Evolutionary conservation across 1,140 invertebrate genomes (phyloP), one percentile per base, ranked within the genome.

Genomic region (Trichoplusia ni): DNA sequence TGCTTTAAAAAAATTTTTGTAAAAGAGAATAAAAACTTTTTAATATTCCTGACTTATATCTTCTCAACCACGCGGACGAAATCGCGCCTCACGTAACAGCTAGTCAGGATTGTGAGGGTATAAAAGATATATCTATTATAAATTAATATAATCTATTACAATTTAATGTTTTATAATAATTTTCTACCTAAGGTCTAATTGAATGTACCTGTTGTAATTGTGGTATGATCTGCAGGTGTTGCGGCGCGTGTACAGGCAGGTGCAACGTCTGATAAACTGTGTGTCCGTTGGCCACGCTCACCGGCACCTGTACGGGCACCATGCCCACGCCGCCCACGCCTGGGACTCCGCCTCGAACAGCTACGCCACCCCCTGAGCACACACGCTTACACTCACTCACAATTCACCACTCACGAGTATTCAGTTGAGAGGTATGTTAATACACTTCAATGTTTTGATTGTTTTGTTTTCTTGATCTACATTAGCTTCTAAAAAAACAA

Each of bases 261-360:
- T 98, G 97, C 0, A 98, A 94, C 0, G 97, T 98, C 81, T 98
- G 97, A 82, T 97, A 97, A 51, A 98, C 94, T 0, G 97, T 98
- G 86, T 98, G 97, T 0, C 98, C 98, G 86, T 95, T 96, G 11
- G 94, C 94, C 4, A 96, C 94, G 62, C 96, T 95, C 54, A 99
- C 96, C 1, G 98, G 97, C 33, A 98, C 95, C 91, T 98, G 97
- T 9, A 98, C 96, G 0, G 97, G 97, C 37, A 98, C 96, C 11
- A 96, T 95, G 82, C 96, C 95, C 87, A 97, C 49, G 7, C 82
- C 76, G 81, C 95, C 95, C 9, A 92, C 92, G 38, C 67, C n/a
- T n/a, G n/a, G n/a, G n/a, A n/a, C n/a, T n/a, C n/a, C 40, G 38
- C 78, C 93, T 4, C 94, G 90, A 0, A 96, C 93, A 60, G 95